A percentile compares a stretch with the other conserved stretches of the same genome.
Conservation (phyloP, 2,113 vertebrate species). For the Lamprotornis superbus region DNA sequence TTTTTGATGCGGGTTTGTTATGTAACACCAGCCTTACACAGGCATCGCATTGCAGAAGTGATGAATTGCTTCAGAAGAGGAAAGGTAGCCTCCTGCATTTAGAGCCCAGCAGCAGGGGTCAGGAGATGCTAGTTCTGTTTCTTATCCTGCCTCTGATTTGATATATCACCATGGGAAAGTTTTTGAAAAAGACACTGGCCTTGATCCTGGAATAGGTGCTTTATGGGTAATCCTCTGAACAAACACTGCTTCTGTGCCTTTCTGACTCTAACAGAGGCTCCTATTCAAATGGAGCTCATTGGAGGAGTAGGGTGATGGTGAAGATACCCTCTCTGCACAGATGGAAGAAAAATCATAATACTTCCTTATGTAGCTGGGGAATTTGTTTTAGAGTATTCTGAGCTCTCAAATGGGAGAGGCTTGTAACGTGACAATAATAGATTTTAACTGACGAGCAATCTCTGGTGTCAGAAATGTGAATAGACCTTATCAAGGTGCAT, state of each 20-base stretch:
- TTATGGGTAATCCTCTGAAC: slow-evolving; percentile 61
- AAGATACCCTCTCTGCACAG: slow-evolving; percentile 50
- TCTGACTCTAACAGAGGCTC: slow-evolving; percentile 61
- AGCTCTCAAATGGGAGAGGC: neutral
- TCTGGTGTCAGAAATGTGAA: slow-evolving; percentile 59
- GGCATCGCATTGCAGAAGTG: neutral
- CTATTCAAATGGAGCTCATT: slow-evolving; percentile 54
- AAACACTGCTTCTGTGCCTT: slow-evolving; percentile 61
- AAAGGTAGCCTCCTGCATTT: slow-evolving; percentile 48
- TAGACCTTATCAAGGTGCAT: slow-evolving; percentile 45
- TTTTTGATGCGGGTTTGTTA: neutral
- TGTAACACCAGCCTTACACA: neutral
- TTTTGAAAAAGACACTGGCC: slow-evolving; percentile 63
- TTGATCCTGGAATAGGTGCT: slow-evolving; percentile 65
- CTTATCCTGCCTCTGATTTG: slow-evolving; percentile 59
- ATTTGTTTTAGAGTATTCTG: slow-evolving; percentile 22
- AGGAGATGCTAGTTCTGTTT: slow-evolving; percentile 66
- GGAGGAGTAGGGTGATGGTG: slow-evolving; percentile 43
- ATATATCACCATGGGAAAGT: slow-evolving; percentile 65
- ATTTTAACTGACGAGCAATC: slow-evolving; percentile 66
- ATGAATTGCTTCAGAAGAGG: slow-evolving; percentile 32
- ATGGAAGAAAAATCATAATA: slow-evolving; percentile 44
- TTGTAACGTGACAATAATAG: slow-evolving; percentile 44
- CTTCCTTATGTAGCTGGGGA: slow-evolving; percentile 39
- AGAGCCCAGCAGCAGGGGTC: slow-evolving; percentile 63